Base-by-base conservation (phyloP, 2,888 invertebrate species). In the Oasisia sp. region DNA sequence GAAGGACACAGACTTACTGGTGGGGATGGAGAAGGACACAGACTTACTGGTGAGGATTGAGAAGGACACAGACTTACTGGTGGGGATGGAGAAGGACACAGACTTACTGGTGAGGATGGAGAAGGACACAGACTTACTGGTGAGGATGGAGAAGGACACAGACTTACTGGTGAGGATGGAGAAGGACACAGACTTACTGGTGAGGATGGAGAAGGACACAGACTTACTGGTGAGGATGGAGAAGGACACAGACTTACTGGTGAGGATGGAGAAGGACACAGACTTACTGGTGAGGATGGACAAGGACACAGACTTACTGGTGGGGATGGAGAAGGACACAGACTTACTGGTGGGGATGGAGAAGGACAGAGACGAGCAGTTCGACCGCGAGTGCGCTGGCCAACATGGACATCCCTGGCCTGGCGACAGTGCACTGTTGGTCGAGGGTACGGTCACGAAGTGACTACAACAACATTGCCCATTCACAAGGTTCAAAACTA, bases 371-470 rank as follows among this genome's bases (percentile, higher is more conserved):
- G 0, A 99, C 97, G 89, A 99, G 97, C 91, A 99, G 96, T 96
- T 99, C 99, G 0, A 98, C 99, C 0, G 99, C 99, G 93, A 99
- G 97, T 4, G 98, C 98, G 32, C 98, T 98, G 0, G 99, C 99
- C 92, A 99, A 97, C 95, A 98, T 98, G 0, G 99, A 98, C 32
- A 98, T 97, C 0, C 99, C 99, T 0, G 99, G 99, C 92, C 99
- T 97, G 0, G 99, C 98, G 32, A 99, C 99, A 0, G 99, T 99
- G 96, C 99, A 99, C 96, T 99, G 99, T 96, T 99, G 99, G 96
- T 99, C 99, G 93, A 99, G 96, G 0, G 99, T 99, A 92, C 99
- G 97, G 96, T 99, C 99, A 95, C 97, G 97, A 92, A 98, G 97
- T 0, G 99, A 99, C 99, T 99, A 96, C 1, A 97, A 96, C 1